Evolutionary conservation across 2,797 vertebrate genomes (phyloP), one percentile per base, ranked within the genome.

Genomic region (Otus scops): DNA sequence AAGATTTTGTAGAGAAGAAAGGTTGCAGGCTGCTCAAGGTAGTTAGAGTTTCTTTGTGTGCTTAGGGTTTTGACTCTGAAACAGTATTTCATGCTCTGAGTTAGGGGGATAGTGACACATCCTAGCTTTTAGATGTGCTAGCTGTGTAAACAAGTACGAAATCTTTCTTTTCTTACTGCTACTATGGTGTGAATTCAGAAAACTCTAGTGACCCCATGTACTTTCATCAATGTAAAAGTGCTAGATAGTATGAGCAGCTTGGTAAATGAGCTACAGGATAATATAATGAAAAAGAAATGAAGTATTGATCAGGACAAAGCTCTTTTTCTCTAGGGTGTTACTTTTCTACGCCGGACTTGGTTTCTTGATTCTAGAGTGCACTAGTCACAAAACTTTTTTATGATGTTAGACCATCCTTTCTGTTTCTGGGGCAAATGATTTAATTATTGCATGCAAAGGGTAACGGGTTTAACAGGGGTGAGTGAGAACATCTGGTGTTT

Each of bases 21-120:
- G 4, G 5, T 11, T 71, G 19, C 0, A 51, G 56, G 24, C 3
- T 92, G 10, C 1, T 56, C 0, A 14, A 20, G 32, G 19, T 50
- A 32, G 4, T 20, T 67, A 6, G 1, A 47, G 3, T 1, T 1
- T 80, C 6, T 70, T 34, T 63, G 6, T 32, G 9, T 15, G 18
- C 2, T 8, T 63, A 20, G 23, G 26, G 17, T 60, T 77, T 67
- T 83, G 47, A 18, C 11, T 68, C 28, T 89, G 54, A 78, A 84
- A 20, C 13, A 4, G 1, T 30, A 26, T 34, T 86, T 78, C 1
- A 4, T 50, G 23, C 17, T 84, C 83, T n/a, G 61, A 27, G 6
- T 47, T 36, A 45, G 20, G 9, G 14, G 14, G 9, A 4, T 32
- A 18, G 32, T 13, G 23, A 70, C 11, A 7, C 2, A 20, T 21